phyloP scores from a whole-genome alignment of 2,797 vertebrate species.

The Characodon lateralis region DNA sequence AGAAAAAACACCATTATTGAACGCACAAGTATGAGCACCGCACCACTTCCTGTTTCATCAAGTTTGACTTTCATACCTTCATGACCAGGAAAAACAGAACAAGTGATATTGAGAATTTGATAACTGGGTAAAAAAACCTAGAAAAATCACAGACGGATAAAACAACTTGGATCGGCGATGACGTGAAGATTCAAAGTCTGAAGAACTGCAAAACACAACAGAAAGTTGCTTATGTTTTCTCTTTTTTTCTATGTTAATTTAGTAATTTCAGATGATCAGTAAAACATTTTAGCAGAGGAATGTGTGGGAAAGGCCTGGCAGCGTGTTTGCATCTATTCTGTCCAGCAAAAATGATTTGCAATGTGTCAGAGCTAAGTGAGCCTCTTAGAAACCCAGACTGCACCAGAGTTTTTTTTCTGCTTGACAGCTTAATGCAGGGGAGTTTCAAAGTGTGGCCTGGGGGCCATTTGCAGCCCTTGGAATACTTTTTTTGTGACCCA shows the following conservation, averaged over 20 bases:
- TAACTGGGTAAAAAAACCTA: not conserved
- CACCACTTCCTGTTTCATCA: conserved; percentile 20
- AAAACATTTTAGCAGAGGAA: conserved; percentile 8
- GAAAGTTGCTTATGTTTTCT: not conserved
- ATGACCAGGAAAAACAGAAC: conserved; percentile 43
- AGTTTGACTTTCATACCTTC: conserved; percentile 46
- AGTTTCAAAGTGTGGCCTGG: too few species aligned
- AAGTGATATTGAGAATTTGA: conserved; percentile 21
- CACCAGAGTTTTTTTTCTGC: not conserved
- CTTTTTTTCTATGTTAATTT: not conserved
- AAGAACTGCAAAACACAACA: not conserved
- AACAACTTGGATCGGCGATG: not conserved
- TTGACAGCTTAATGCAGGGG: not conserved
- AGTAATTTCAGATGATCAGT: not conserved
- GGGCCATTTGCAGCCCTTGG: too few species aligned
- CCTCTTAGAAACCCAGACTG: not conserved
- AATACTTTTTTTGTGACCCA: too few species aligned
- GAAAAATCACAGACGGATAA: conserved; percentile 16
- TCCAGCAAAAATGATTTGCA: not conserved
- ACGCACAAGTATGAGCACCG: conserved; percentile 38
- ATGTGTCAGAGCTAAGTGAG: not conserved
- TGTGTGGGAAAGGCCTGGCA: not conserved
- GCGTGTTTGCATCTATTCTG: not conserved
- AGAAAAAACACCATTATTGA: conserved; percentile 59
- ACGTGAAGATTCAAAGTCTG: not conserved